Evolutionary conservation across 1,140 invertebrate genomes (phyloP).

Genomic region (Cryptotermes secundus): DNA sequence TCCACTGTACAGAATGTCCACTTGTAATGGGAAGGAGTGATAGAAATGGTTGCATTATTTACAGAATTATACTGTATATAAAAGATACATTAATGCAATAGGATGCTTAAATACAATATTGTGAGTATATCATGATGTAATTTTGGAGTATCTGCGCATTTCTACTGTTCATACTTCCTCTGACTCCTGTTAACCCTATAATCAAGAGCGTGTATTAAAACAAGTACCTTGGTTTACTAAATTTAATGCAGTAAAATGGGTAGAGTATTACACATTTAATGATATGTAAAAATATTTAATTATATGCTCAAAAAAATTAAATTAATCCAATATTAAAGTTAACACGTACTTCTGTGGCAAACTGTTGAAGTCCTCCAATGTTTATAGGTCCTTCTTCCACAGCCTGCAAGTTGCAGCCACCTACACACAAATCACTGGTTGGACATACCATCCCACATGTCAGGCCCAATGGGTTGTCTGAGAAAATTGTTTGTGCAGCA

Average conservation of each 20-base stretch:
- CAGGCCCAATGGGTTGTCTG: constrained; percentile 94
- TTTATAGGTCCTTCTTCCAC: constrained; percentile 97
- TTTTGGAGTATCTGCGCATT: too few relatives aligned
- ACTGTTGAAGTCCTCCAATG: constrained; percentile 97
- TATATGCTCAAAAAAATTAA: constrained; percentile 28
- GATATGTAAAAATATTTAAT: too few relatives aligned
- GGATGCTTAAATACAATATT: too few relatives aligned
- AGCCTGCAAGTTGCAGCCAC: constrained; percentile 94
- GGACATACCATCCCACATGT: constrained; percentile 99
- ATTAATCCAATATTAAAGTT: not conserved
- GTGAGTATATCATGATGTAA: too few relatives aligned
- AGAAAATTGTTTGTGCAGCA: constrained; percentile 93
- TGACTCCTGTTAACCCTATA: too few relatives aligned
- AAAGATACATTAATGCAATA: too few relatives aligned
- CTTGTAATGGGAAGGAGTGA: too few relatives aligned
- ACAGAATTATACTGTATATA: too few relatives aligned
- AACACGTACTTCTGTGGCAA: constrained; percentile 82
- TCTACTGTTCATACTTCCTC: too few relatives aligned
- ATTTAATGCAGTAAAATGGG: not conserved
- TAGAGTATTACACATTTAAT: not conserved
- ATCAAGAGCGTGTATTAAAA: too few relatives aligned
- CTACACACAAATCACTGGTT: constrained; percentile 96
- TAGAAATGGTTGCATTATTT: too few relatives aligned
- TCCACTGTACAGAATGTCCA: too few relatives aligned
- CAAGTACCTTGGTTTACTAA: not conserved